phyloP scores from a whole-genome alignment of 2,113 vertebrate species.

The Alexandromys fortis region DNA sequence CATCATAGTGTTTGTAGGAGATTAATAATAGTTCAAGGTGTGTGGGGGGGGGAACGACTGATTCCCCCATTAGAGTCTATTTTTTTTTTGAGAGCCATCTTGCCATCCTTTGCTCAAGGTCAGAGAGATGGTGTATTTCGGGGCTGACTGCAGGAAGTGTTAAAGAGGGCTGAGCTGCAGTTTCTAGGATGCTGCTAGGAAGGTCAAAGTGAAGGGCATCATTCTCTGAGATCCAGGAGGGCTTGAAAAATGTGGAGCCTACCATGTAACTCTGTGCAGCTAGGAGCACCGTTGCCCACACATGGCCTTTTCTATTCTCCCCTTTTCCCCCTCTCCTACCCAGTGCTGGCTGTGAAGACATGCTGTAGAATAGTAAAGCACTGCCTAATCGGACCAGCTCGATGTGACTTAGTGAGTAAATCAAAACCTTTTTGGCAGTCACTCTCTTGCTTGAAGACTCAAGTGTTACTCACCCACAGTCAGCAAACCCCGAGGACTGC shows the following conservation, averaged over 20 bases:
- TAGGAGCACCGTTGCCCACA: background rate
- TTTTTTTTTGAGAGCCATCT: background rate
- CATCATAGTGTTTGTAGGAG: background rate
- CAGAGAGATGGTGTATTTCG: background rate
- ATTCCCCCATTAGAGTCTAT: background rate
- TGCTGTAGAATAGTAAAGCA: background rate
- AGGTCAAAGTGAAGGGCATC: background rate
- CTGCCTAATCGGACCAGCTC: background rate
- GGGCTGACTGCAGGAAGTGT: background rate
- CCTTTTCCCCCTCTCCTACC: background rate
- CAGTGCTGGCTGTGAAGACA: background rate
- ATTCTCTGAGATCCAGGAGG: background rate
- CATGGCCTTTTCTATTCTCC: fast-evolving
- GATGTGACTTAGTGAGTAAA: background rate
- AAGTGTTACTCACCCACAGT: background rate
- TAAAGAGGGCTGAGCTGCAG: background rate
- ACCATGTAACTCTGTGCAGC: background rate
- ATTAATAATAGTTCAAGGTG: background rate
- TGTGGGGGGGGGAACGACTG: background rate
- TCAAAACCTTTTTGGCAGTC: background rate
- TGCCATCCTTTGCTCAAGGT: background rate
- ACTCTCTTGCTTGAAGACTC: background rate
- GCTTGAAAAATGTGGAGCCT: fast-evolving
- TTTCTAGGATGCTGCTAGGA: background rate
- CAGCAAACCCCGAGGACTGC: background rate